A percentile compares a stretch with the other conserved stretches of the same genome.
Conservation (phyloP, 2,797 vertebrate genomes). For the Crypturellus tataupa region DNA sequence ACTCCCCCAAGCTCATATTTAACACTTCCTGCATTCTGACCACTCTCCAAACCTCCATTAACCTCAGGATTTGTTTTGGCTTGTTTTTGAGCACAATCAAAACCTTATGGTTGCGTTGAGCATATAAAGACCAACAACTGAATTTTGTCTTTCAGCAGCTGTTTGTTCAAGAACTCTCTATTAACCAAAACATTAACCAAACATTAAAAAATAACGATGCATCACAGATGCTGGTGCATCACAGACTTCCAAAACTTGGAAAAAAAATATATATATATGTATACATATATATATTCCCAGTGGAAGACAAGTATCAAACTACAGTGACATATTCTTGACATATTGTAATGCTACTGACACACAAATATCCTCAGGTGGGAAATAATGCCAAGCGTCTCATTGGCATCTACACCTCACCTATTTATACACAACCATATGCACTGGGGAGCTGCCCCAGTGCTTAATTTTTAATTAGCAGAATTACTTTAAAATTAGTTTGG, state of each 20-base stretch:
- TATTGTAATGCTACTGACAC: neutral
- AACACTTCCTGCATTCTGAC: constrained; percentile 54
- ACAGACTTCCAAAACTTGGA: neutral
- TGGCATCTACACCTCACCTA: neutral
- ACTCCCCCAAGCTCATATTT: constrained; percentile 18
- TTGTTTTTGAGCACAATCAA: constrained; percentile 46
- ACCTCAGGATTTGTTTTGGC: constrained; percentile 36
- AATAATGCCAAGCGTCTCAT: neutral
- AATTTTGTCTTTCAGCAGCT: constrained; percentile 25
- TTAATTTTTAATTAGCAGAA: constrained; percentile 1
- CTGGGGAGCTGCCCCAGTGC: neutral
- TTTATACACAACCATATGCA: neutral
- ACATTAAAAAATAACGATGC: neutral
- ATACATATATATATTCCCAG: neutral
- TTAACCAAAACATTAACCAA: neutral
- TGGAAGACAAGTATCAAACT: neutral
- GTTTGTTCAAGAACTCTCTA: neutral
- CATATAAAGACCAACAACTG: neutral
- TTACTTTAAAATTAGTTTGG: neutral
- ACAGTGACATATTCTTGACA: neutral
- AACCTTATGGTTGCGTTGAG: constrained; percentile 39
- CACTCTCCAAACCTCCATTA: neutral
- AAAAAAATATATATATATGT: neutral
- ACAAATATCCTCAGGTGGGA: neutral
- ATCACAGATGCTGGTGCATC: neutral